A percentile compares a stretch with the other conserved stretches of the same genome.
Conservation (phyloP, 2,797 vertebrate species). For the Saxicola maurus region DNA sequence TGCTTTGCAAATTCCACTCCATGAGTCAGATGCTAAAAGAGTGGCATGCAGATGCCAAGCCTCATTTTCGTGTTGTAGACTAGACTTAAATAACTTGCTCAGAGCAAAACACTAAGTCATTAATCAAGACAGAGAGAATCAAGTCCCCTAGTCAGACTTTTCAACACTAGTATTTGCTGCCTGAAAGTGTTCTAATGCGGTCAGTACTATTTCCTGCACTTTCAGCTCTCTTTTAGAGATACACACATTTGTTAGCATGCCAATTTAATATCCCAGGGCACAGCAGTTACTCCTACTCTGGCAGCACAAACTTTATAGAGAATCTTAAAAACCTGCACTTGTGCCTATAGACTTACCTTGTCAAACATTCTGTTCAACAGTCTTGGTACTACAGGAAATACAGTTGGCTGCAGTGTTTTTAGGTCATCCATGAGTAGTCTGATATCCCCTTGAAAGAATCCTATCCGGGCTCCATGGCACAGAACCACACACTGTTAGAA, state of each 20-base stretch:
- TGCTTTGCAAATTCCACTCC: conserved; percentile 10
- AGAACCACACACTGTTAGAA: conserved; percentile 82
- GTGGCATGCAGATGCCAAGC: not conserved
- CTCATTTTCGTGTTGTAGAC: not conserved
- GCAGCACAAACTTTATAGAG: not conserved
- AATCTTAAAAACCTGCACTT: not conserved
- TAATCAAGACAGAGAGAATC: not conserved
- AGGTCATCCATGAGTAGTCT: conserved; percentile 95
- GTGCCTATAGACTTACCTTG: conserved; percentile 74
- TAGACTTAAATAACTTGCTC: not conserved
- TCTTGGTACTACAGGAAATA: conserved; percentile 95
- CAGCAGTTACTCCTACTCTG: not conserved
- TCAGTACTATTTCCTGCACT: not conserved
- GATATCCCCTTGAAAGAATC: conserved; percentile 97
- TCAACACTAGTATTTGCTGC: not conserved
- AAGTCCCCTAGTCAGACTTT: not conserved
- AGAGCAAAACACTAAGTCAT: not conserved
- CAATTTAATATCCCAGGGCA: not conserved
- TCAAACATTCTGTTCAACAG: conserved; percentile 98
- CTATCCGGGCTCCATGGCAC: conserved; percentile 90
- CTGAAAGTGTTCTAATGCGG: not conserved
- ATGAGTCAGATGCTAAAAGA: conserved; percentile 37
- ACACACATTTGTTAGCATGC: not conserved
- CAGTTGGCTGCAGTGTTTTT: conserved; percentile 87
- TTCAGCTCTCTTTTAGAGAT: not conserved